A percentile compares a stretch with the other conserved stretches of the same genome.
Evolutionary conservation across 2,797 vertebrate genomes (phyloP).

Genomic region (Sus cebifrons): DNA sequence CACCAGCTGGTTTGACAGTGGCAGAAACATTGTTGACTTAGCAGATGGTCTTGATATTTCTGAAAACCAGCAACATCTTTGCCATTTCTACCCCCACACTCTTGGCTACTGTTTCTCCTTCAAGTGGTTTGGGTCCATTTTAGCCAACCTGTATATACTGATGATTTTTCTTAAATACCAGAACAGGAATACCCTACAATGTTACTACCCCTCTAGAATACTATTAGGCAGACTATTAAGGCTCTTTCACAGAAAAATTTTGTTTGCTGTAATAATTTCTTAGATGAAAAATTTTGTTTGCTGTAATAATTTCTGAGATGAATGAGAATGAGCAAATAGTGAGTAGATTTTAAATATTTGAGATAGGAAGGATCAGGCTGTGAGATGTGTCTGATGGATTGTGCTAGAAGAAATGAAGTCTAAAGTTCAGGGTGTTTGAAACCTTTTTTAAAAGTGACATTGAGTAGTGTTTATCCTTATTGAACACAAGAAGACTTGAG

Average conservation of each 20-base stretch:
- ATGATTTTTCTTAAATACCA: constrained; percentile 57
- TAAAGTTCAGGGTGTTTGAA: constrained; percentile 4
- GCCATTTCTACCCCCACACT: constrained; percentile 54
- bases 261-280: constrained; percentile 6
- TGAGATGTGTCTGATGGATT: neutral
- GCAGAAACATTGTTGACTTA: constrained; percentile 73
- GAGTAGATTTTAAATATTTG: constrained; percentile 13
- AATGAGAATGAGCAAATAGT: constrained; percentile 19
- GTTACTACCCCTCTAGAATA: neutral
- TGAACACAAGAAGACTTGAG: neutral
- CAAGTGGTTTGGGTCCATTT: constrained; percentile 75
- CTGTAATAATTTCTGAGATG: neutral
- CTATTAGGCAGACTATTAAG: neutral
- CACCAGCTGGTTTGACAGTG: constrained; percentile 36
- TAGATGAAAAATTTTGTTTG: constrained; percentile 57
- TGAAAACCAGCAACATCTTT: constrained; percentile 71
- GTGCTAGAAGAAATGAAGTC: neutral
- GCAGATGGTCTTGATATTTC: constrained; percentile 82
- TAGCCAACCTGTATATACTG: constrained; percentile 67
- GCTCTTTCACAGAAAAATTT: constrained; percentile 29
- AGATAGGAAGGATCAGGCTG: neutral
- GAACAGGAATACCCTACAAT: neutral
- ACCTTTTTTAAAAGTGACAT: neutral
- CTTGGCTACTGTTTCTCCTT: constrained; percentile 74
- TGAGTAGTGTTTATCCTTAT: neutral